phyloP scores from a whole-genome alignment of 2,113 vertebrate species.

The Marmota flaviventris region DNA sequence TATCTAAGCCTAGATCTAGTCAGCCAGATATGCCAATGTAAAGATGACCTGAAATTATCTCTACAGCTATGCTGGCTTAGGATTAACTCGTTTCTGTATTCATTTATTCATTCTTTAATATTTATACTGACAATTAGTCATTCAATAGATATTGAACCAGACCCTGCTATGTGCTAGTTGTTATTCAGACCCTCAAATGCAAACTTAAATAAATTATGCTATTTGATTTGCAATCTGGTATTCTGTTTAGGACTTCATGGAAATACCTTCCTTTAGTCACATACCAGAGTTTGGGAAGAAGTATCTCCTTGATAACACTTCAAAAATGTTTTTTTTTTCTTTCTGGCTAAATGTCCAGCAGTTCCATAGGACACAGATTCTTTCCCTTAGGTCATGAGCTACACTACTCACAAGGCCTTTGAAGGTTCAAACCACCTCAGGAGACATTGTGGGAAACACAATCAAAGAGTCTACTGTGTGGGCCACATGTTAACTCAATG shows the following conservation, averaged over 20 bases:
- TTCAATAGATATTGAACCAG: constrained; percentile 21
- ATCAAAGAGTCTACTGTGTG: not conserved
- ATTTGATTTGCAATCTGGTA: not conserved
- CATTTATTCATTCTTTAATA: constrained; percentile 7
- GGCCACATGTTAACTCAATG: not conserved
- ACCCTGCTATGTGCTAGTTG: not conserved
- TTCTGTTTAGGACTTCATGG: not conserved
- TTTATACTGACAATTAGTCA: not conserved
- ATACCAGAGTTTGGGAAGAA: not conserved
- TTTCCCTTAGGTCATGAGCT: not conserved
- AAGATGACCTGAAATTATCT: constrained; percentile 8
- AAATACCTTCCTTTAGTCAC: not conserved
- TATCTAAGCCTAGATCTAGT: not conserved
- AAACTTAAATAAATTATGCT: not conserved
- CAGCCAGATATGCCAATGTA: not conserved
- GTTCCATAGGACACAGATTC: not conserved
- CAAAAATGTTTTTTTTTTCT: not conserved
- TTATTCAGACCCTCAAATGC: not conserved
- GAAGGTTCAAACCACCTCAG: not conserved
- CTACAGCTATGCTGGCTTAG: not conserved
- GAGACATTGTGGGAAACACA: not conserved
- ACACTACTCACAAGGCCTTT: not conserved
- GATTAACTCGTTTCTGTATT: not conserved
- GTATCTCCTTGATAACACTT: not conserved
- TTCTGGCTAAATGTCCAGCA: not conserved